Evolutionary conservation across 2,888 invertebrate genomes (phyloP), one percentile per base, ranked within the genome.

Genomic region (Ochropleura plecta): DNA sequence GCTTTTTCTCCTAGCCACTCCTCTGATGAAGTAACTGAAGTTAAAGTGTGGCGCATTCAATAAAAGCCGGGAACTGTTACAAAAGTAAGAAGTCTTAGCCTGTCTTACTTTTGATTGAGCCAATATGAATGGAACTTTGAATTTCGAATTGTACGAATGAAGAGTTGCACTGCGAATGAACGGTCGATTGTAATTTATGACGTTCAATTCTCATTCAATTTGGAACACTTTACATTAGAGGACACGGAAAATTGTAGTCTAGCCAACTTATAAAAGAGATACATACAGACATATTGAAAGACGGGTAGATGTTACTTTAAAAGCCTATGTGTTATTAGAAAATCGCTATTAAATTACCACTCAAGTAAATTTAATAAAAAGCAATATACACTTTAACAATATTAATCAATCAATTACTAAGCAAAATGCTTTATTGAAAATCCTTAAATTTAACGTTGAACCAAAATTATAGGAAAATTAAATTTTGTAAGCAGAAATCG

Each of bases 111-210:
- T 87, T 85, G 87, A 86, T 88, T 88, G 81, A 83, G 74, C 74
- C 84, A 82, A 85, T 83, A 87, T 84, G 85, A 88, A 88, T 76
- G 78, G 55, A 84, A 87, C 77, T 88, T 88, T 84, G 73, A 84
- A 86, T 85, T 83, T 84, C 71, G 70, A 83, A 73, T 53, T 51
- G 73, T 80, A 80, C 81, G 77, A 84, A 81, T 83, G 81, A 81
- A 82, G 75, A 86, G 82, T 86, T 79, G 70, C 82, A 78, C 74
- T 75, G 59, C 68, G 78, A 87, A 82, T 82, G 71, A 83, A 82
- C 67, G 70, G 40, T 78, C 73, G 83, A 75, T 80, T 81, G 78
- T 84, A 85, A 86, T 87, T 87, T 87, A 87, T 80, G 83, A 81
- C 79, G 59, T 72, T 73, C 70, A 49, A 81, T 68, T 81, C 64